These are phyloP conservation scores for Netelia inedita DNA, from an alignment of 2,888 invertebrate species.

Conservation along the genomic window DNA sequence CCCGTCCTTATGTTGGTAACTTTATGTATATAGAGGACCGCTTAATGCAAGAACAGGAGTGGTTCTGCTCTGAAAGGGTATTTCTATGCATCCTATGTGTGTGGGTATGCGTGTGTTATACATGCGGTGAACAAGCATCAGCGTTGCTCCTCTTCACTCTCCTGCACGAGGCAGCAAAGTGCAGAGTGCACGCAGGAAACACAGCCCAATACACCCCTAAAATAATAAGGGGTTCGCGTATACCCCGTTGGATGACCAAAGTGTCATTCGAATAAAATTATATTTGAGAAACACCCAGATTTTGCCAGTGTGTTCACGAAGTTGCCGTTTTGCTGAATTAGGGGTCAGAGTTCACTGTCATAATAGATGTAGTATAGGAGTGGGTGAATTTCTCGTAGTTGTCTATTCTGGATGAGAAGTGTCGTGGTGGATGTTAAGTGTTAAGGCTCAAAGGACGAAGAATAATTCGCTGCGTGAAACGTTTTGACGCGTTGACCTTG, in stretches of 20 bases:
- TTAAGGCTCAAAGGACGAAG: neutral
- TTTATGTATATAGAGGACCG: constrained; percentile 57
- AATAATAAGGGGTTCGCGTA: constrained; percentile 62
- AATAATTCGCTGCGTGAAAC: no score
- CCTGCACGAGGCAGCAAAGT: constrained; percentile 52
- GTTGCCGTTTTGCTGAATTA: neutral
- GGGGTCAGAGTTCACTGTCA: neutral
- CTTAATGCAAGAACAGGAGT: constrained; percentile 64
- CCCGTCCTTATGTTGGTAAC: constrained; percentile 58
- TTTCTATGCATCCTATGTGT: constrained; percentile 29
- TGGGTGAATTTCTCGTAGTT: neutral
- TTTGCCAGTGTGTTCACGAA: neutral
- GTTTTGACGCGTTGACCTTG: no score
- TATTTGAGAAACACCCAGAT: constrained; percentile 55
- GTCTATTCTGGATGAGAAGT: neutral
- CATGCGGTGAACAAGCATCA: constrained; percentile 49
- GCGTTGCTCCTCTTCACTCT: constrained; percentile 24
- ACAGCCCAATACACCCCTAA: constrained; percentile 50
- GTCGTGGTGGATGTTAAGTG: neutral
- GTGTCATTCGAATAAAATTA: constrained; percentile 63
- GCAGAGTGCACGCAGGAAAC: constrained; percentile 45
- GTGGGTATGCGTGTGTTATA: constrained; percentile 14
- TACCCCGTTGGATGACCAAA: constrained; percentile 18
- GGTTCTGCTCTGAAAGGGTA: constrained; percentile 62
- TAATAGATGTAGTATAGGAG: neutral